These are phyloP conservation scores for Bombus pyrosoma DNA, from an alignment of 1,140 invertebrate species.

Conservation along the genomic window DNA sequence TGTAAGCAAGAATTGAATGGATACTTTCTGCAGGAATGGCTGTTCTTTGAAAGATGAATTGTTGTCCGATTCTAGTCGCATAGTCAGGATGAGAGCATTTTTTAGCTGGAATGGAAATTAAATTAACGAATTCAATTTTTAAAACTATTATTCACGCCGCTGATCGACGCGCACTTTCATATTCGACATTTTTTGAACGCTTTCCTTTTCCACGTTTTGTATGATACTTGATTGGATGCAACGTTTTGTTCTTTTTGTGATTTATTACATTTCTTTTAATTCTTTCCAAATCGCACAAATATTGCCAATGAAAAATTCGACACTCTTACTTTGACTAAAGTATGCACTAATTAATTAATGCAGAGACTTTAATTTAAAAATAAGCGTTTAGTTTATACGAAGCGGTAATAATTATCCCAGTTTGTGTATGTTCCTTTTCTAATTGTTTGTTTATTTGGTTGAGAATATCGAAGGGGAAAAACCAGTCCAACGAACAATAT, in stretches of 20 bases:
- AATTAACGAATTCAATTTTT: neutral
- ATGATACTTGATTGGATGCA: neutral
- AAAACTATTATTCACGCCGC: conserved; percentile 32
- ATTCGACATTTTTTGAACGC: neutral
- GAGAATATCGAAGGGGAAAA: neutral
- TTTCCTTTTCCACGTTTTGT: neutral
- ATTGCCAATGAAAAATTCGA: neutral
- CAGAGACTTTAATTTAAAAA: neutral
- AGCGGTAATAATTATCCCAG: neutral
- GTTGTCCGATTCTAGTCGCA: conserved; percentile 43
- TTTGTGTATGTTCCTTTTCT: neutral
- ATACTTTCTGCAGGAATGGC: conserved; percentile 15
- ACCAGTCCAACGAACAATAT: neutral
- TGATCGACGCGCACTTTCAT: conserved; percentile 47
- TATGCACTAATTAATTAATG: neutral
- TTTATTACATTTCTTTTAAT: neutral
- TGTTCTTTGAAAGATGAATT: conserved; percentile 4
- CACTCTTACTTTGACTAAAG: too few species aligned
- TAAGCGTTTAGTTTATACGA: neutral
- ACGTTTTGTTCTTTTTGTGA: neutral
- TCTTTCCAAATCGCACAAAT: conserved; percentile 42
- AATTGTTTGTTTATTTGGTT: neutral
- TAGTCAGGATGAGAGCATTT: conserved; percentile 23
- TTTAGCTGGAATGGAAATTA: conserved; percentile 4
- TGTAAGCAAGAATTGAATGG: neutral